Percentiles rank a stretch among this genome's conserved stretches.
These are phyloP conservation scores for Amphipyra tragopoginis DNA, from an alignment of 2,888 invertebrate species.

Conservation along the genomic window DNA sequence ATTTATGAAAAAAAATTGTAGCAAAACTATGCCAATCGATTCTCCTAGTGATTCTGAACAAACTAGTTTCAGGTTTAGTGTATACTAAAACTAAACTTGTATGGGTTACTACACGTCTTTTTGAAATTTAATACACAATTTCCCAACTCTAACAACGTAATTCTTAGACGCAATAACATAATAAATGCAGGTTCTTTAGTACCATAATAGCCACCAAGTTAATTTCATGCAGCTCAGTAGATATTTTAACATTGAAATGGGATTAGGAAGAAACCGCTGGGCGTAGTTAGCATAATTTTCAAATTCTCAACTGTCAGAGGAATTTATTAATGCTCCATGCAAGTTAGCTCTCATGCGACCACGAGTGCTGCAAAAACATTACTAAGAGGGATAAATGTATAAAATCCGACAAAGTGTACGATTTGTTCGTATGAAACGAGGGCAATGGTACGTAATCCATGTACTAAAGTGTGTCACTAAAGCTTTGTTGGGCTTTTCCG, in stretches of 20 bases:
- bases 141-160: not conserved
- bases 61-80: too few relatives aligned
- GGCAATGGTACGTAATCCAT: slow-evolving; percentile 68
- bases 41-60: too few relatives aligned
- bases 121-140: too few relatives aligned
- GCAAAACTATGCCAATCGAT: too few relatives aligned
- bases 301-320: slow-evolving; percentile 58
- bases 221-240: slow-evolving; percentile 51
- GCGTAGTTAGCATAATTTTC: slow-evolving; percentile 64
- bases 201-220: slow-evolving; percentile 47
- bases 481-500: slow-evolving; percentile 53
- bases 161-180: slow-evolving; percentile 18
- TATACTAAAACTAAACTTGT: too few relatives aligned
- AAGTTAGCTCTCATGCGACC: slow-evolving; percentile 41
- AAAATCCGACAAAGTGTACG: slow-evolving; percentile 68
- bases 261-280: slow-evolving; percentile 56
- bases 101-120: too few relatives aligned
- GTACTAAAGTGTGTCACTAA: slow-evolving; percentile 66
- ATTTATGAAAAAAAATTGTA: too few relatives aligned
- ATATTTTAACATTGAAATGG: slow-evolving; percentile 62
- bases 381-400: slow-evolving; percentile 63
- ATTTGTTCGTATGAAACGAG: slow-evolving; percentile 66
- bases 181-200: slow-evolving; percentile 45
- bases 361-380: slow-evolving; percentile 59
- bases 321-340: slow-evolving; percentile 58